A percentile compares a stretch with the other conserved stretches of the same genome.
Conservation (phyloP, 2,113 vertebrate genomes). For the Donacobius atricapilla region DNA sequence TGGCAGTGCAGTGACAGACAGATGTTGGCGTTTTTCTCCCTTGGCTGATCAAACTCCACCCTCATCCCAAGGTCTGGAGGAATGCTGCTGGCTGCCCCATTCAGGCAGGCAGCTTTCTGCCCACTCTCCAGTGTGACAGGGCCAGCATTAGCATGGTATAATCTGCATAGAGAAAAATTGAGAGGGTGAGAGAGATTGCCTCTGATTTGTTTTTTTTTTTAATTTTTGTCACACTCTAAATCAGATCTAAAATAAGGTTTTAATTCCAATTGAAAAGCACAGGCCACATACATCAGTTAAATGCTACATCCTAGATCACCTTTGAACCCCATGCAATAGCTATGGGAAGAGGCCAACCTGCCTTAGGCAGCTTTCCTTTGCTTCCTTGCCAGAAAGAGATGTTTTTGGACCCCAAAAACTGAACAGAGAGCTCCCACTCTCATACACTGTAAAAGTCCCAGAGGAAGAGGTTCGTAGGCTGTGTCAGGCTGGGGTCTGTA, state of each 20-base stretch:
- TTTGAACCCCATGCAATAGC: neutral
- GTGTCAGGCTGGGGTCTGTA: neutral
- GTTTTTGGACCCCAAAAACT: neutral
- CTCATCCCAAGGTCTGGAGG: neutral
- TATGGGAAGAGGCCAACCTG: neutral
- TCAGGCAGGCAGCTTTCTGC: neutral
- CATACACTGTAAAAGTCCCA: neutral
- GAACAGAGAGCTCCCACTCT: neutral
- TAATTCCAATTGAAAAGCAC: neutral
- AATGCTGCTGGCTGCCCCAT: neutral
- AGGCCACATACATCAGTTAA: neutral
- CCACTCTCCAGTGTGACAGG: neutral
- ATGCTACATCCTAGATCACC: neutral
- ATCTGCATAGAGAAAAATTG: accelerated
- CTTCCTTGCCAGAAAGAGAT: neutral
- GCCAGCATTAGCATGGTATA: neutral
- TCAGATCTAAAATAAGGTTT: neutral
- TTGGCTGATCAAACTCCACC: constrained; percentile 12
- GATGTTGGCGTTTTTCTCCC: constrained; percentile 71
- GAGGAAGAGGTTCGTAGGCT: neutral
- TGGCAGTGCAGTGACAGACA: constrained; percentile 65
- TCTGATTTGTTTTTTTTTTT: neutral
- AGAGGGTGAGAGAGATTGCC: neutral
- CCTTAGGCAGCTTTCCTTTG: neutral
- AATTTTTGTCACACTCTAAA: neutral